phyloP scores from a whole-genome alignment of 2,113 vertebrate species.

The Onychostruthus taczanowskii region DNA sequence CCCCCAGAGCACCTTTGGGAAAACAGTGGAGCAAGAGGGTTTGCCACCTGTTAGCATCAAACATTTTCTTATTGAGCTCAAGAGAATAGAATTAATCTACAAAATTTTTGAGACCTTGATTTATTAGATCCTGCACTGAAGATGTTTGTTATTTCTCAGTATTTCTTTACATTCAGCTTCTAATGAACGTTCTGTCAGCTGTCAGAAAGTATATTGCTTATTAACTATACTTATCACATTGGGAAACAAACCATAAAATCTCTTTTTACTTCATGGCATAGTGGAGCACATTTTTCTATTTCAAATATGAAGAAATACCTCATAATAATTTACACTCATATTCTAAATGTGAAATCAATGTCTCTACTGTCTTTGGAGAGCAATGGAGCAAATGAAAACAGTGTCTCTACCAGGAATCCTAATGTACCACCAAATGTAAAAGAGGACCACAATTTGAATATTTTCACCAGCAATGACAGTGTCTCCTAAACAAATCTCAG shows the following conservation, averaged over 20 bases:
- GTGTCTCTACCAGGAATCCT: not conserved
- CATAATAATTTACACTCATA: not conserved
- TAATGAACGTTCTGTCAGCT: not conserved
- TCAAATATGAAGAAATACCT: constrained; percentile 2
- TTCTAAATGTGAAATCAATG: not conserved
- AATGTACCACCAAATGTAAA: not conserved
- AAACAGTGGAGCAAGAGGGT: not conserved
- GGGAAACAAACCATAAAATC: not conserved
- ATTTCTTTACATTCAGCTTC: not conserved
- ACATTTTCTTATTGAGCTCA: not conserved
- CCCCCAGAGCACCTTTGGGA: not conserved
- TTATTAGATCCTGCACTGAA: not conserved
- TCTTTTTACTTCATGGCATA: not conserved
- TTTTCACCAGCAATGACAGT: not conserved
- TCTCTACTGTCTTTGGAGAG: not conserved
- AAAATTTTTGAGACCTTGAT: not conserved
- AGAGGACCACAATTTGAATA: not conserved
- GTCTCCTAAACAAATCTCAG: not conserved
- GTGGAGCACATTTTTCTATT: not conserved
- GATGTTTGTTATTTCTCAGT: not conserved
- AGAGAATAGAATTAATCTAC: not conserved
- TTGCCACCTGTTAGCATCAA: not conserved
- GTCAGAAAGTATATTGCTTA: not conserved
- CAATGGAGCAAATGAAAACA: not conserved
- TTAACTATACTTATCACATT: not conserved